Percentiles rank a stretch among this genome's conserved stretches.
These are phyloP conservation scores for Rhineura floridana DNA, from an alignment of 2,113 vertebrate genomes.

Conservation along the genomic window DNA sequence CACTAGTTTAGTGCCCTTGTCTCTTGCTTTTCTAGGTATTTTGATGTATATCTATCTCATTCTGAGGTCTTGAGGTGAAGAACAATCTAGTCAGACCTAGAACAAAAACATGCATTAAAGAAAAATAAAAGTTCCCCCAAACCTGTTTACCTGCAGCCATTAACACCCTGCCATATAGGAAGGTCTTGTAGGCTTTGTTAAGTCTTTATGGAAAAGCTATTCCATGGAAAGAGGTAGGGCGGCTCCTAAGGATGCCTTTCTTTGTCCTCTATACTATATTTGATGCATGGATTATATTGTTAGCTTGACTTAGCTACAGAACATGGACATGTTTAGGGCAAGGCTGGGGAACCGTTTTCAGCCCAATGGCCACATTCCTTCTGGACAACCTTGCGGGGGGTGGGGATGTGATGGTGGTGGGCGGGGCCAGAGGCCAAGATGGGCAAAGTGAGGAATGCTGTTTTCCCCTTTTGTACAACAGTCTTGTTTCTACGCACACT, in stretches of 20 bases:
- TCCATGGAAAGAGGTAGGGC: background rate
- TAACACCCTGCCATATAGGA: background rate
- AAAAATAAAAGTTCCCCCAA: background rate
- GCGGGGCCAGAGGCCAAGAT: background rate
- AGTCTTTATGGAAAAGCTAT: background rate
- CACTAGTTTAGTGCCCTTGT: background rate
- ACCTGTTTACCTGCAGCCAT: background rate
- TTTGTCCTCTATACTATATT: background rate
- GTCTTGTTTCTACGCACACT: no score
- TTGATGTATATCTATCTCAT: background rate
- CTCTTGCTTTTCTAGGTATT: background rate
- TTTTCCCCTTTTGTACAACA: no score
- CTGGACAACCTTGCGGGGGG: background rate
- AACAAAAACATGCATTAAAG: background rate
- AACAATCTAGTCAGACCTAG: background rate
- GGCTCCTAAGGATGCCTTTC: background rate
- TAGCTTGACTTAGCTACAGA: background rate
- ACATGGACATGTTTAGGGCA: background rate
- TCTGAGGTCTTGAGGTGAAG: background rate
- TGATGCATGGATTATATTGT: background rate
- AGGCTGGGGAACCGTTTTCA: background rate
- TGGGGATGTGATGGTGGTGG: no score
- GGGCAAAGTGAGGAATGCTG: no score
- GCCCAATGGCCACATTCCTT: background rate
- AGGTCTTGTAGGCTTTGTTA: background rate